These are phyloP conservation scores for Dione juno DNA, from an alignment of 2,888 invertebrate genomes.

Conservation along the genomic window DNA sequence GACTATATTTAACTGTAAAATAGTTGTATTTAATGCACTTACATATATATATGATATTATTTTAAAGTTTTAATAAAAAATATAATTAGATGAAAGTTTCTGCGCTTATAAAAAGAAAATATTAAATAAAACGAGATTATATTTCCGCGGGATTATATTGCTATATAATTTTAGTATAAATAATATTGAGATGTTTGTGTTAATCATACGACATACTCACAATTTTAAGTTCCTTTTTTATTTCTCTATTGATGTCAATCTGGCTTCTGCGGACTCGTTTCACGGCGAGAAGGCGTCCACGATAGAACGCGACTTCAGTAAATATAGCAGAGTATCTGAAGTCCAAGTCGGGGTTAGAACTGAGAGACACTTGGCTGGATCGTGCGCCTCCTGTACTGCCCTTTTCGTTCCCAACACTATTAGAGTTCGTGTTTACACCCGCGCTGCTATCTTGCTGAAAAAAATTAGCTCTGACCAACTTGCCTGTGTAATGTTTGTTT, in stretches of 20 bases:
- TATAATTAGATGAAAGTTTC: no score
- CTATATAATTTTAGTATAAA: no score
- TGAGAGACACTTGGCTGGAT: constrained; percentile 94
- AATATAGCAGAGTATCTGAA: constrained; percentile 95
- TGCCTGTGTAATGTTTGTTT: constrained; percentile 45
- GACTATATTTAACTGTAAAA: no score
- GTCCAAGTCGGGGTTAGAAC: constrained; percentile 96
- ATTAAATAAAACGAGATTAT: no score
- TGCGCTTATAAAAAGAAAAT: no score
- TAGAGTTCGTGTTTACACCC: constrained; percentile 92
- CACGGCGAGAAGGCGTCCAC: constrained; percentile 93
- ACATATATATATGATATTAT: no score
- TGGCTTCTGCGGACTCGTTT: constrained; percentile 93
- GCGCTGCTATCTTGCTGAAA: constrained; percentile 83
- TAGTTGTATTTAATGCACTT: no score
- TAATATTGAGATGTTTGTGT: neutral
- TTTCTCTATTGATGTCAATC: constrained; percentile 93
- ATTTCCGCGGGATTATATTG: no score
- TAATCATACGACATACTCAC: constrained; percentile 73
- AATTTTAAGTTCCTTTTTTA: constrained; percentile 96
- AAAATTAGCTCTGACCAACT: constrained; percentile 80
- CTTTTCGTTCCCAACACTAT: constrained; percentile 84
- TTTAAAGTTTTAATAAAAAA: no score
- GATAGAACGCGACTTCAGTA: constrained; percentile 94
- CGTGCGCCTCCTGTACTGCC: constrained; percentile 81